phyloP scores from a whole-genome alignment of 2,797 vertebrate species.

The Clarias platycephalus region DNA sequence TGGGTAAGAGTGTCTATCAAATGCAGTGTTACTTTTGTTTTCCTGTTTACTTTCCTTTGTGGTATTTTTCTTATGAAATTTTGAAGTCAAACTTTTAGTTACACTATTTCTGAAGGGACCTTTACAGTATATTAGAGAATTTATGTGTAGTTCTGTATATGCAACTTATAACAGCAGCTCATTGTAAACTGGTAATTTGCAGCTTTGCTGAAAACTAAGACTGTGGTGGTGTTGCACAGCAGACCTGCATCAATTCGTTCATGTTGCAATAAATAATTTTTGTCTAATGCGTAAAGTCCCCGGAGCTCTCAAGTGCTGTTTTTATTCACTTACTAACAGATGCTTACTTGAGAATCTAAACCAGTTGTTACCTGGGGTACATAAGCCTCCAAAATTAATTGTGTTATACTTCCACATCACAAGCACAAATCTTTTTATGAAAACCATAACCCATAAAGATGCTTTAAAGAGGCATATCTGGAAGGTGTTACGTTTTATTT shows the following conservation, averaged over 20 bases:
- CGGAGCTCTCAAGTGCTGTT: background rate
- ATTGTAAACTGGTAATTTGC: slow-evolving; percentile 36
- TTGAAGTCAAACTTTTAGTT: background rate
- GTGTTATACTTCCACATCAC: background rate
- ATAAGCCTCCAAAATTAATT: background rate
- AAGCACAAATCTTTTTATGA: background rate
- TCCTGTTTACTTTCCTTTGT: background rate
- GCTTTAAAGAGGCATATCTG: background rate
- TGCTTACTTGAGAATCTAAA: background rate
- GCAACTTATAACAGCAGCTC: background rate
- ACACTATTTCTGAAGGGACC: background rate
- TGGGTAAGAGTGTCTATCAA: no score
- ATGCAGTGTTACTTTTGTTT: no score
- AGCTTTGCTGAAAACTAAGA: background rate
- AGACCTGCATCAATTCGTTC: background rate
- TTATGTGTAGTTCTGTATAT: background rate
- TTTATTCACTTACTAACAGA: slow-evolving; percentile 62
- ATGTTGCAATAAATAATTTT: slow-evolving; percentile 48
- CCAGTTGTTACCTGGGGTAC: background rate
- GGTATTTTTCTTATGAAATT: background rate
- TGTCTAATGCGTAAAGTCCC: slow-evolving; percentile 26
- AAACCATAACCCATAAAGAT: background rate
- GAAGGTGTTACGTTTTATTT: background rate
- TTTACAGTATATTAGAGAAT: background rate
- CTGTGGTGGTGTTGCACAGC: background rate